These are phyloP conservation scores for Leptarthrus brevirostris DNA, from an alignment of 2,888 invertebrate genomes.

Conservation along the genomic window DNA sequence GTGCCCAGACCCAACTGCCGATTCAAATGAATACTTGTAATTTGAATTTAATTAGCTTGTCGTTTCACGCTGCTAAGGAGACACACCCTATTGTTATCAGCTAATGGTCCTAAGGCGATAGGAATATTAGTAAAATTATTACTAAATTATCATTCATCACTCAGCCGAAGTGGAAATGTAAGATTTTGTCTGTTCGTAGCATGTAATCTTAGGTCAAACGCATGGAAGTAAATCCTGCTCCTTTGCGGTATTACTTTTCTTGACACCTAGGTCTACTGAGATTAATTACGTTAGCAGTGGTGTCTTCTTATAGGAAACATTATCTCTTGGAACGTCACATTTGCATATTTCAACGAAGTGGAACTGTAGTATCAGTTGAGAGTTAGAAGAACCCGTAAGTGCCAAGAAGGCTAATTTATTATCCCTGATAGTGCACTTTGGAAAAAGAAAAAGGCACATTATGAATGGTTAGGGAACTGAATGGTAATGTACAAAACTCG, in stretches of 20 bases:
- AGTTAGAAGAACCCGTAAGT: constrained; percentile 16
- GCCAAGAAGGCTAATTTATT: constrained; percentile 40
- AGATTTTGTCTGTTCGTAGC: neutral
- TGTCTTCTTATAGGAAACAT: constrained; percentile 10
- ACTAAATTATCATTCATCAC: constrained; percentile 6
- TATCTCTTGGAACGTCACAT: constrained; percentile 38
- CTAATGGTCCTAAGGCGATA: neutral
- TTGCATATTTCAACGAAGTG: constrained; percentile 23
- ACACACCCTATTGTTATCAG: neutral
- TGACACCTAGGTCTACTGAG: neutral
- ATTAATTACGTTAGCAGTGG: constrained; percentile 28
- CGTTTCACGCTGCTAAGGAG: neutral
- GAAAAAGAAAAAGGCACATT: neutral
- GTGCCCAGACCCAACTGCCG: neutral
- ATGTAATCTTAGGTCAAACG: neutral
- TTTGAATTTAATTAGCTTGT: constrained; percentile 41
- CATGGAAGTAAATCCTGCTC: too few species aligned
- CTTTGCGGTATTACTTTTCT: neutral
- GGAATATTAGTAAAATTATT: neutral
- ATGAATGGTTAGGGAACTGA: neutral
- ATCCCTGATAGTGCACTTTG: constrained; percentile 29
- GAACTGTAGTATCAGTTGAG: neutral
- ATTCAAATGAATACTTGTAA: constrained; percentile 18
- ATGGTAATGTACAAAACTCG: constrained; percentile 22
- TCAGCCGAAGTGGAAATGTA: constrained; percentile 31